phyloP scores from a whole-genome alignment of 2,888 invertebrate genomes.

The Monoplex corrugatus region DNA sequence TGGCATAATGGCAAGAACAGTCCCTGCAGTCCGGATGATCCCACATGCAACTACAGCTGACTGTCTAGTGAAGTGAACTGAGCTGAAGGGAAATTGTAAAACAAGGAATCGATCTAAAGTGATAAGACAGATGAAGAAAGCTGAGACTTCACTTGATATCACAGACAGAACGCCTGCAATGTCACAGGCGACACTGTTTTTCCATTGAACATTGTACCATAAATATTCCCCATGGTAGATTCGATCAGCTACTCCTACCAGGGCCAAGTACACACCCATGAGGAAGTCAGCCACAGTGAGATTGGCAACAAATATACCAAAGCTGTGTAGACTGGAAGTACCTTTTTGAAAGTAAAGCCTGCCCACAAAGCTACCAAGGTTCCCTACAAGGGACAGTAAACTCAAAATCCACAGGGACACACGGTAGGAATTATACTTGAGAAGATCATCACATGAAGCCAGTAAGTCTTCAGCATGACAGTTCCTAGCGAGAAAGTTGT shows the following conservation, averaged over 20 bases:
- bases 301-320: conserved; percentile 50
- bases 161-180: conserved; percentile 49
- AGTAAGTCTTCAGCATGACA: conserved; percentile 46
- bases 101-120: conserved; percentile 49
- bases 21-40: conserved; percentile 69
- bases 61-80: not conserved
- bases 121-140: conserved; percentile 46
- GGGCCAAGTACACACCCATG: conserved; percentile 52
- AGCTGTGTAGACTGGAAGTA: conserved; percentile 29
- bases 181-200: conserved; percentile 37
- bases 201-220: conserved; percentile 40
- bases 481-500: not conserved
- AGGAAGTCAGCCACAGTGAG: conserved; percentile 48
- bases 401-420: conserved; percentile 49
- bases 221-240: conserved; percentile 43
- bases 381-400: conserved; percentile 46
- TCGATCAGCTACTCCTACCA: conserved; percentile 50
- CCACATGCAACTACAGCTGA: conserved; percentile 51
- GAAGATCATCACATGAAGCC: conserved; percentile 49
- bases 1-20: conserved; percentile 73
- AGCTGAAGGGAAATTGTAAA: conserved; percentile 41
- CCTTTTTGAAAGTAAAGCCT: conserved; percentile 40
- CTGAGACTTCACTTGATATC: conserved; percentile 44
- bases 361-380: conserved; percentile 28
- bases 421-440: conserved; percentile 35